Conservation (phyloP, 2,888 invertebrate species). For the Thumatha senex region DNA sequence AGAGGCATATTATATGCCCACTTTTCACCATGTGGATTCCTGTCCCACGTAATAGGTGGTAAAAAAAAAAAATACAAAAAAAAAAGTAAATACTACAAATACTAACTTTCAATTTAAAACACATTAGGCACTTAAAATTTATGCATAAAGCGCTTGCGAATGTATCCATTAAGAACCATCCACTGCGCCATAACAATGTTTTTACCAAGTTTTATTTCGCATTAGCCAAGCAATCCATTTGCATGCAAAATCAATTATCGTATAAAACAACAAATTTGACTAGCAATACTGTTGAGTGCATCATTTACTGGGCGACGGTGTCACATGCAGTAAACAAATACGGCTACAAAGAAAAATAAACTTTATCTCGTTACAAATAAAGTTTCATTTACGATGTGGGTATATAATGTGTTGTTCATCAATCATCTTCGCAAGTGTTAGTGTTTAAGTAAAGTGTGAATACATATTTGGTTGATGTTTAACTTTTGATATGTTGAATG, state of each 20-base stretch:
- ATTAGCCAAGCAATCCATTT: conserved; percentile 50
- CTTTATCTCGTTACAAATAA: conserved; percentile 8
- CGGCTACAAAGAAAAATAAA: background rate
- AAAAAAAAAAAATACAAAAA: no score
- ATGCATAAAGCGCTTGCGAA: conserved; percentile 11
- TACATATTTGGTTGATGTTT: conserved; percentile 52
- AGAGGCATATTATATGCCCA: no score
- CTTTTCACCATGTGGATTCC: no score
- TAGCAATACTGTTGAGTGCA: conserved; percentile 66
- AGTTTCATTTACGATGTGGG: conserved; percentile 14
- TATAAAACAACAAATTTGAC: conserved; percentile 56
- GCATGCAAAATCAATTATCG: conserved; percentile 49
- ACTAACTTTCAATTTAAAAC: background rate
- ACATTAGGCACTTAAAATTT: conserved; percentile 10
- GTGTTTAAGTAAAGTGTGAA: conserved; percentile 55
- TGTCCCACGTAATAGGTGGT: no score
- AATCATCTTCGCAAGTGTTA: conserved; percentile 61
- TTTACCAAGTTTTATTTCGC: conserved; percentile 46
- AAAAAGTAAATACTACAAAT: no score
- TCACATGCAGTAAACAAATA: conserved; percentile 27
- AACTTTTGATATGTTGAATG: conserved; percentile 19
- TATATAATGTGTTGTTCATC: conserved; percentile 39
- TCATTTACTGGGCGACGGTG: conserved; percentile 51
- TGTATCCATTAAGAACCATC: conserved; percentile 25
- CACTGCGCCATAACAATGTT: conserved; percentile 30